These are phyloP conservation scores for Epinephelus awoara DNA, from an alignment of 2,797 vertebrate species.

Conservation along the genomic window DNA sequence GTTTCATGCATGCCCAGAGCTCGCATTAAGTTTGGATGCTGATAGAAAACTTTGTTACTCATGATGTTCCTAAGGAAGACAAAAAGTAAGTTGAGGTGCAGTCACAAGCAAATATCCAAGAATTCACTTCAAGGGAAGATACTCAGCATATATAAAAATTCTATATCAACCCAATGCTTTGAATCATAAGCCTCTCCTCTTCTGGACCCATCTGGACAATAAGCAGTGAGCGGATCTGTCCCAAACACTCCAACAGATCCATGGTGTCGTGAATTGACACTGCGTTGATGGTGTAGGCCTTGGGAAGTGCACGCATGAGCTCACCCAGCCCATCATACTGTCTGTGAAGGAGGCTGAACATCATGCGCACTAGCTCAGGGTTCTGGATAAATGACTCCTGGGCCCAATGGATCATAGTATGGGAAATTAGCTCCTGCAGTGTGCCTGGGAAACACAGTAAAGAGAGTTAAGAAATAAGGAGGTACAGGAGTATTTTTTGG, in stretches of 20 bases:
- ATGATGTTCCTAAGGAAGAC: slow-evolving; percentile 91
- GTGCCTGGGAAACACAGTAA: slow-evolving; percentile 82
- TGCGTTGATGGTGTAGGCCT: slow-evolving; percentile 93
- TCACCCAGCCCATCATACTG: slow-evolving; percentile 95
- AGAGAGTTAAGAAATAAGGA: neutral
- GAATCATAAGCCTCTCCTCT: slow-evolving; percentile 97
- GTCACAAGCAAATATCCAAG: neutral
- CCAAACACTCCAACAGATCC: slow-evolving; percentile 93
- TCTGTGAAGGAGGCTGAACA: slow-evolving; percentile 96
- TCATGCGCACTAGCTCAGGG: slow-evolving; percentile 94
- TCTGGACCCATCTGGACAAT: slow-evolving; percentile 99
- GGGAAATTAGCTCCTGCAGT: slow-evolving; percentile 94
- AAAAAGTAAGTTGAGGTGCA: neutral
- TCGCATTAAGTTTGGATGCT: slow-evolving; percentile 96
- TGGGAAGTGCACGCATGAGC: slow-evolving; percentile 92
- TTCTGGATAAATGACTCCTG: slow-evolving; percentile 97
- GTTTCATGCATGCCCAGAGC: slow-evolving; percentile 97
- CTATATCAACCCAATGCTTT: slow-evolving; percentile 93
- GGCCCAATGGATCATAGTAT: slow-evolving; percentile 97
- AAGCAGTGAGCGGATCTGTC: slow-evolving; percentile 95
- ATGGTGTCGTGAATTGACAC: slow-evolving; percentile 93
- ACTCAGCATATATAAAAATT: neutral
- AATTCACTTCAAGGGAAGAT: neutral
- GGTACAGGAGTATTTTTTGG: neutral
- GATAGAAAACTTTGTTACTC: slow-evolving; percentile 97